Conservation (phyloP, 37 sponge, comb jelly and placozoan species). For the Aplysina aerophoba region DNA sequence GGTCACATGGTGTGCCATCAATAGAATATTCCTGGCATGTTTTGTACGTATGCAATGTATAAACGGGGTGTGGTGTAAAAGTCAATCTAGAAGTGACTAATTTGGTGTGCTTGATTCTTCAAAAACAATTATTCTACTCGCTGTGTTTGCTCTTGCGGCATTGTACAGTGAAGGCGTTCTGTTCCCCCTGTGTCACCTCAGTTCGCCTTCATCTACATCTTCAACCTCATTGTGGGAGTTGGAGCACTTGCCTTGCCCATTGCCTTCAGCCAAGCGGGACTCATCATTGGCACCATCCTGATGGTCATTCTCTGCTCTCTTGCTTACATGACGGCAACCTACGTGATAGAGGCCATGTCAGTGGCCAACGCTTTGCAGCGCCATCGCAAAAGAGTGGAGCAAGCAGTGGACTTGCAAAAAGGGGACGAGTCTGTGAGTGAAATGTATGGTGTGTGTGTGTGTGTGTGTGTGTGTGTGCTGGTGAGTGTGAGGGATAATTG, state of each 20-base stretch:
- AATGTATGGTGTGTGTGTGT: background rate
- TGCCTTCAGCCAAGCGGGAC: constrained; percentile 90
- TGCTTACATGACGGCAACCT: constrained; percentile 85
- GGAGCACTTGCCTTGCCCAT: constrained; percentile 91
- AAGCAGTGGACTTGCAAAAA: background rate
- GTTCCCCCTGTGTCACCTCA: constrained; percentile 36
- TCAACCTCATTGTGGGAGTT: constrained; percentile 96
- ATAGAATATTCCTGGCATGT: no score
- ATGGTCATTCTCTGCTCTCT: constrained; percentile 65
- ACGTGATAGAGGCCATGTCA: constrained; percentile 92
- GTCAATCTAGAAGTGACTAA: no score
- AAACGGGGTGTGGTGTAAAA: no score
- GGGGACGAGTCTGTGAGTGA: constrained; percentile 8
- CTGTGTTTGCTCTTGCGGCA: no score
- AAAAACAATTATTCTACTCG: no score
- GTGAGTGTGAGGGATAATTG: no score
- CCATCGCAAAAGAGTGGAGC: background rate
- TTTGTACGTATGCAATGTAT: no score
- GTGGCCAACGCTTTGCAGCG: constrained; percentile 72
- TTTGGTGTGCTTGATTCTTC: no score
- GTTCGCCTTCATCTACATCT: constrained; percentile 94
- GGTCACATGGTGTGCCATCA: no score
- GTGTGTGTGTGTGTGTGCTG: background rate
- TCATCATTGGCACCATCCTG: constrained; percentile 80
- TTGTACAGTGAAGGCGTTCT: background rate